Evolutionary conservation across 2,888 invertebrate genomes (phyloP).

Genomic region (Drosophila meridionalis): DNA sequence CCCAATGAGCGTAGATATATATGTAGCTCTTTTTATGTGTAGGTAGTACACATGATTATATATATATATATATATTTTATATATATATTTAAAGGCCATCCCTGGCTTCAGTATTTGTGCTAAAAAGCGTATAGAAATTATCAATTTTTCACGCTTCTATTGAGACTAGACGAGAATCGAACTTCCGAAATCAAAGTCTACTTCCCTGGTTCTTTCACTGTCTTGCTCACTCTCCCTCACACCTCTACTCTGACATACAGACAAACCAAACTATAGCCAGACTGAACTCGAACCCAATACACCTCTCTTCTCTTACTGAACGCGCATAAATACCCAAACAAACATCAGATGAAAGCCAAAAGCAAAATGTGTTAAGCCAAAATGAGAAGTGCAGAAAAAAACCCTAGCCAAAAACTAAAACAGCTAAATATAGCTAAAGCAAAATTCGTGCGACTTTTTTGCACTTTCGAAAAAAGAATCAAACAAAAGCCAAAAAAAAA

Average conservation of each 20-base stretch:
- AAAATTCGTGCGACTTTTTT: conserved; percentile 12
- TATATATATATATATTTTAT: no score
- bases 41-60: no score
- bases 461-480: conserved; percentile 25
- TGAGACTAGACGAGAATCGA: neutral
- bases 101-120: no score
- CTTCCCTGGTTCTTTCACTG: neutral
- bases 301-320: neutral
- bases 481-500: conserved; percentile 12
- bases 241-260: no score
- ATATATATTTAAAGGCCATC: no score
- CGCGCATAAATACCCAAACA: neutral
- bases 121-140: neutral
- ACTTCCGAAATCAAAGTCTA: neutral
- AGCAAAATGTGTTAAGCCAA: conserved; percentile 12
- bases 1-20: no score
- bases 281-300: neutral
- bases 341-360: conserved; percentile 5
- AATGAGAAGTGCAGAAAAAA: conserved; percentile 15
- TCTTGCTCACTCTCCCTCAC: neutral
- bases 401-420: conserved; percentile 17
- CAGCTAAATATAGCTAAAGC: conserved; percentile 24
- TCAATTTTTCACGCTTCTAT: neutral
- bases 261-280: neutral
- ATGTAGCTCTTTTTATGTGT: no score